A percentile compares a stretch with the other conserved stretches of the same genome.
Conservation (phyloP, 2,113 vertebrate genomes). For the Equus przewalskii region DNA sequence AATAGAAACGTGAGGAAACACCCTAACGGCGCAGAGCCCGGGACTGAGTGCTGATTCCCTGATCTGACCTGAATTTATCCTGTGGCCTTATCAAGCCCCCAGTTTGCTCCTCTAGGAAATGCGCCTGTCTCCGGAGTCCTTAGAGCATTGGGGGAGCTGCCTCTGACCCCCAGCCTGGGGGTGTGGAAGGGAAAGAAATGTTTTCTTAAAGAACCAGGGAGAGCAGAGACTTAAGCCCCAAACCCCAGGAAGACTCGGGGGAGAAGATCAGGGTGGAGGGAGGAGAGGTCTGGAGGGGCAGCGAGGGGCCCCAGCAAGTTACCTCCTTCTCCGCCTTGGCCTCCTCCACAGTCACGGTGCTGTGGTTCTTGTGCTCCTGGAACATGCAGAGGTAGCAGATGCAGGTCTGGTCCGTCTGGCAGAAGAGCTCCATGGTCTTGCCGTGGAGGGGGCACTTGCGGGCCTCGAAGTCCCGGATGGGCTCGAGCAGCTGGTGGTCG, state of each 20-base stretch:
- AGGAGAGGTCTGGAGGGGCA: not conserved
- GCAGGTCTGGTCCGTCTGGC: conserved; percentile 93
- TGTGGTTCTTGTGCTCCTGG: conserved; percentile 94
- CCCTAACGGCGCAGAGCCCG: not conserved
- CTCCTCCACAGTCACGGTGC: conserved; percentile 90
- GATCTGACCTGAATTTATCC: not conserved
- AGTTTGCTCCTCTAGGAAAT: not conserved
- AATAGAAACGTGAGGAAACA: not conserved
- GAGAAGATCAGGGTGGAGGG: not conserved
- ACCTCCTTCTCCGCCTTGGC: conserved; percentile 93
- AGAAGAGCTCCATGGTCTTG: conserved; percentile 96
- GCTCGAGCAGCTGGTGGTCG: conserved; percentile 96
- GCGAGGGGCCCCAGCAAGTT: fast-evolving
- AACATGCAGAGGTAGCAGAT: conserved; percentile 96
- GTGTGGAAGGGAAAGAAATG: not conserved
- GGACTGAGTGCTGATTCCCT: not conserved
- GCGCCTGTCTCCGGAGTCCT: not conserved
- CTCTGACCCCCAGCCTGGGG: not conserved
- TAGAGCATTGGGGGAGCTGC: not conserved
- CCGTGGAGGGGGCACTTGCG: conserved; percentile 92
- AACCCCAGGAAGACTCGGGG: fast-evolving
- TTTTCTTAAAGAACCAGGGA: not conserved
- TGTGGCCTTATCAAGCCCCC: not conserved
- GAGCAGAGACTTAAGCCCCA: not conserved
- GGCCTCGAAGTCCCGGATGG: conserved; percentile 92